Percentiles rank a stretch among this genome's conserved stretches.
Conservation (phyloP, 1,140 invertebrate species). For the Ceratina calcarata region DNA sequence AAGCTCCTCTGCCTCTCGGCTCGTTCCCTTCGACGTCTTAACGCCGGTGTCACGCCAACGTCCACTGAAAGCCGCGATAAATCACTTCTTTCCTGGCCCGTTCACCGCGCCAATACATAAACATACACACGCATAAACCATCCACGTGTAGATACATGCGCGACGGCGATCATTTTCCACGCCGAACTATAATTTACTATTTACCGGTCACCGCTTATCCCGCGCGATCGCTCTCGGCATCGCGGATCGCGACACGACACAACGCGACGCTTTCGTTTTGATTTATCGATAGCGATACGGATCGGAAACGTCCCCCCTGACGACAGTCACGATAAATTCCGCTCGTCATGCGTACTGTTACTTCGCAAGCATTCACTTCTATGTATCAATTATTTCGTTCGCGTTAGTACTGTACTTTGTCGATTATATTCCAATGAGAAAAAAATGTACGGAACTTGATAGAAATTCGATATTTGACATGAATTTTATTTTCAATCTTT, state of each 20-base stretch:
- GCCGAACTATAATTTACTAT: conserved; percentile 37
- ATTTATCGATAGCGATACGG: conserved; percentile 9
- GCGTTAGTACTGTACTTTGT: background rate
- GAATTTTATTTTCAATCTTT: no score
- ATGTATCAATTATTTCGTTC: conserved; percentile 27
- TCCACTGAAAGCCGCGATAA: conserved; percentile 74
- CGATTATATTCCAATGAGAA: background rate
- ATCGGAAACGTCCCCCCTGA: background rate
- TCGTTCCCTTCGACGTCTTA: conserved; percentile 87
- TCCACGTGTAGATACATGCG: no score
- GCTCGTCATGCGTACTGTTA: conserved; percentile 20
- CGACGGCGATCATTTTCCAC: conserved; percentile 26
- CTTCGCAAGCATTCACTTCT: conserved; percentile 1
- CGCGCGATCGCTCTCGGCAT: background rate
- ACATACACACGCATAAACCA: no score
- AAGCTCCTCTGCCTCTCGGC: conserved; percentile 90
- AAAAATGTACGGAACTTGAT: no score
- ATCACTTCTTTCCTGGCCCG: conserved; percentile 35
- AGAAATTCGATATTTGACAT: no score
- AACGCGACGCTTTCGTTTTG: conserved; percentile 19
- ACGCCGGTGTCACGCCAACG: conserved; percentile 88
- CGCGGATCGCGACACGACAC: background rate
- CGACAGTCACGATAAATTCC: conserved; percentile 25
- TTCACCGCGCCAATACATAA: background rate
- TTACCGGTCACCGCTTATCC: conserved; percentile 8